A percentile compares a stretch with the other conserved stretches of the same genome.
Evolutionary conservation across 1,140 invertebrate species (phyloP).

Genomic region (Pogonognathellus flavescens): DNA sequence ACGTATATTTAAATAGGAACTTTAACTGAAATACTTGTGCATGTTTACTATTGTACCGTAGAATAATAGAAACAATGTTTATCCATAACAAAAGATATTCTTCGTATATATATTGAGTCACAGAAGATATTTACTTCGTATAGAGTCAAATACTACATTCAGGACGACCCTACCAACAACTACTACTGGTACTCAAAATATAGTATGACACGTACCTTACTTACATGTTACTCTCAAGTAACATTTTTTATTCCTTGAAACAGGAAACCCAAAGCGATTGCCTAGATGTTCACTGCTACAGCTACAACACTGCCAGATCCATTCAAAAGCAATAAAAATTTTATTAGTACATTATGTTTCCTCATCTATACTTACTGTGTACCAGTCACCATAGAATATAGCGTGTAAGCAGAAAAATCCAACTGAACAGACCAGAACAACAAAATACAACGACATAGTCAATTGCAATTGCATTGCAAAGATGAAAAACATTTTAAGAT

Average conservation of each 20-base stretch:
- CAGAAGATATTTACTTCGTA: no score
- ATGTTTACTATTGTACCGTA: no score
- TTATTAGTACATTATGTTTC: constrained; percentile 17
- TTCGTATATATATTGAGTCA: no score
- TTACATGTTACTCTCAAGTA: neutral
- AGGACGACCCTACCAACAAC: no score
- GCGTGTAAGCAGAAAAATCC: neutral
- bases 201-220: no score
- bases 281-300: neutral
- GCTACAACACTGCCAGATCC: constrained; percentile 25
- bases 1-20: no score
- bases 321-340: constrained; percentile 38
- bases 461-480: constrained; percentile 14
- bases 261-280: constrained; percentile 35
- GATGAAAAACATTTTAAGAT: constrained; percentile 16
- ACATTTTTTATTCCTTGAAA: constrained; percentile 39
- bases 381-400: neutral
- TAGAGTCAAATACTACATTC: no score
- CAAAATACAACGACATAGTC: neutral
- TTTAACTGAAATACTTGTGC: no score
- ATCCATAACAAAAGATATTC: no score
- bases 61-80: no score
- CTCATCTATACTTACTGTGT: neutral
- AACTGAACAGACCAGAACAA: constrained; percentile 9
- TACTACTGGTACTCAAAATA: no score